Evolutionary conservation across 2,113 vertebrate species (phyloP), one percentile per base, ranked within the genome.

Genomic region (Gallinago undulata): DNA sequence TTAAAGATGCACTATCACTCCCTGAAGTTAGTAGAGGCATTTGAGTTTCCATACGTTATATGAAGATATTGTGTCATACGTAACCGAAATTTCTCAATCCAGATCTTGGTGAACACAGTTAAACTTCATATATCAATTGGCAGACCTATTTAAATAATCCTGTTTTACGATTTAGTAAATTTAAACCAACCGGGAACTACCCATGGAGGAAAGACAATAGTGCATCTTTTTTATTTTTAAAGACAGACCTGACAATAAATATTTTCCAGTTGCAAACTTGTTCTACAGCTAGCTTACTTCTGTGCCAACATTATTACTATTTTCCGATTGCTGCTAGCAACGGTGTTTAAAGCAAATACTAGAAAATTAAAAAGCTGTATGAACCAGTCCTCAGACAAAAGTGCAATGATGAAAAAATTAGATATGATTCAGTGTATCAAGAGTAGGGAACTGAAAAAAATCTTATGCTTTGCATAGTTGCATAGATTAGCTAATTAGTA

Each of bases 341-440:
- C 74, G 97, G 69, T 70, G 57, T 96, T 84, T 77, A 97, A 97
- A 97, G 90, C 75, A 93, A 96, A 93, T 67, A 94, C 43, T 96
- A 97, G 53, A 96, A 97, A 97, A 96, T 91, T 76, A 96, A 95
- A 94, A 92, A 94, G 92, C 89, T 97, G 84, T 92, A 95, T 87
- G 80, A 97, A 97, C 55, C 95, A 94, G 82, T 74, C 94, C 96
- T 97, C 53, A 88, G 88, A 95, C 59, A 89, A 96, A 97, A 96
- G 96, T 95, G 90, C 89, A 95, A 93, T 0, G 41, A 90, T 39
- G 21, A 89, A 96, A 94, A 98, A 98, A 97, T 77, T 82, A 97
- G 95, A 97, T 97, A 98, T 83, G 75, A 94, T 56, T 98, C 93
- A 98, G 97, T 98, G 96, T 98, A 97, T 93, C 95, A 96, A 97